Evolutionary conservation across 2,113 vertebrate species (phyloP).

Genomic region (Nansenia antarctica): DNA sequence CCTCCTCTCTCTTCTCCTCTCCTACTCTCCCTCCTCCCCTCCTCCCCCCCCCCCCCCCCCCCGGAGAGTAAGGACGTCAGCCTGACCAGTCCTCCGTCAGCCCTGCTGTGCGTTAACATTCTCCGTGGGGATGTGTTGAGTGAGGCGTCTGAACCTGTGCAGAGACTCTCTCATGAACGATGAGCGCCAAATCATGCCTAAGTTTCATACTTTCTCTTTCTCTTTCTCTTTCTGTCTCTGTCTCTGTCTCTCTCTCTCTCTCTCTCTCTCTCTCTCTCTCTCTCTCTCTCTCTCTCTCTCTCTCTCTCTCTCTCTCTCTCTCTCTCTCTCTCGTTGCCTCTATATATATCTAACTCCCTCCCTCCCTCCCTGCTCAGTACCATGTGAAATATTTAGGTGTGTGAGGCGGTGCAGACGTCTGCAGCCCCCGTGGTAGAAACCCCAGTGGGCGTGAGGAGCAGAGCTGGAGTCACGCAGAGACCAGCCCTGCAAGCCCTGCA

Average conservation of each 20-base stretch:
- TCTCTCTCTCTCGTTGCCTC: not conserved
- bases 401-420: not conserved
- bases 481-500: too few relatives aligned
- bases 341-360: not conserved
- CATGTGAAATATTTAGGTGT: not conserved
- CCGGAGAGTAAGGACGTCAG: not conserved
- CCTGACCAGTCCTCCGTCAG: not conserved
- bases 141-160: not conserved
- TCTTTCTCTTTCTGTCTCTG: not conserved
- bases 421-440: too few relatives aligned
- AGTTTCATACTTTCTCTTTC: not conserved
- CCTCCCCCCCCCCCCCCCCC: not conserved
- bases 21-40: not conserved
- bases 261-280: not conserved
- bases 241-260: conserved; percentile 6
- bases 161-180: not conserved
- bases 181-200: not conserved
- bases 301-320: conserved; percentile 1
- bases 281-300: not conserved
- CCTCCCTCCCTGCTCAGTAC: not conserved
- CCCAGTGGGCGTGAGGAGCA: too few relatives aligned
- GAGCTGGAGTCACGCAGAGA: too few relatives aligned
- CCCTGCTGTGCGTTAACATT: too few relatives aligned
- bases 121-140: not conserved
- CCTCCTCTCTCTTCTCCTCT: not conserved